Evolutionary conservation across 2,797 vertebrate genomes (phyloP).

Genomic region (Lithobates sylvaticus): DNA sequence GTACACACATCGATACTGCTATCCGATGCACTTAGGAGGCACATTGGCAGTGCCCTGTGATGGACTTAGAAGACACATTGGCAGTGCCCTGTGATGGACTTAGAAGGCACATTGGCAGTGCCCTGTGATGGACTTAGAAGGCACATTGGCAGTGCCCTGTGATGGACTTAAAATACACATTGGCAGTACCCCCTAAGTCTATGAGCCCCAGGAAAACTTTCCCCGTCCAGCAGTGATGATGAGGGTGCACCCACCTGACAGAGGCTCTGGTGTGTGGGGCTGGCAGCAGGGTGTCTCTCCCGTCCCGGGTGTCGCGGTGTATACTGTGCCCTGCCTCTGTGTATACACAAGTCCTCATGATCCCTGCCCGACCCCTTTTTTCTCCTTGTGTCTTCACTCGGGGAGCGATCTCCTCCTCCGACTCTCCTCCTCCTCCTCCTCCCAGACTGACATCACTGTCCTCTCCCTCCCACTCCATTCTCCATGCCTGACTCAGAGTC

Average conservation of each 20-base stretch:
- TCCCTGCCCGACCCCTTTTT: slow-evolving; percentile 53
- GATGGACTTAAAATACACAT: not conserved
- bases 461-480: slow-evolving; percentile 35
- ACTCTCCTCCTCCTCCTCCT: slow-evolving; percentile 28
- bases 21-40: too few species aligned
- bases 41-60: too few species aligned
- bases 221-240: not conserved
- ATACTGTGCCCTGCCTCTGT: not conserved
- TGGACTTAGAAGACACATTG: too few species aligned
- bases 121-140: too few species aligned
- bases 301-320: slow-evolving; percentile 13
- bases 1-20: too few species aligned
- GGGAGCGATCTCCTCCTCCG: slow-evolving; percentile 34
- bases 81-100: too few species aligned
- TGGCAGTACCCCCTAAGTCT: not conserved
- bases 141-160: too few species aligned
- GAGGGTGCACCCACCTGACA: slow-evolving; percentile 33
- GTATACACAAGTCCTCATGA: slow-evolving; percentile 43
- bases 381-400: not conserved
- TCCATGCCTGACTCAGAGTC: slow-evolving; percentile 44
- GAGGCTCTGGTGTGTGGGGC: not conserved
- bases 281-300: not conserved
- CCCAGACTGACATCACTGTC: slow-evolving; percentile 21
- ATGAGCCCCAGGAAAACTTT: not conserved
- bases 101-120: too few species aligned